Evolutionary conservation across 2,797 vertebrate species (phyloP).

Genomic region (Myotis daubentonii): DNA sequence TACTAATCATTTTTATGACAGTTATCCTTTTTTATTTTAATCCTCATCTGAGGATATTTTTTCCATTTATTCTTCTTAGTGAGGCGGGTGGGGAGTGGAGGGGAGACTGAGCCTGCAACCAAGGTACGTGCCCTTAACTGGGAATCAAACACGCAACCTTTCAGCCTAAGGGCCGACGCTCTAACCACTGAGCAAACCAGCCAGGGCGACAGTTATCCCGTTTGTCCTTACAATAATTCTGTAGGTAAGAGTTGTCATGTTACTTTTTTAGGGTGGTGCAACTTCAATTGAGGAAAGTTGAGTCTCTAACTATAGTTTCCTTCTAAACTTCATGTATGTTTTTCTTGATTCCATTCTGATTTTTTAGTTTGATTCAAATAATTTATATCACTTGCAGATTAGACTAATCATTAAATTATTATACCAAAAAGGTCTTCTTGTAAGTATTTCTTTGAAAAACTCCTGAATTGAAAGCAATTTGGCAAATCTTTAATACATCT

Average conservation of each 20-base stretch:
- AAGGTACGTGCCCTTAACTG: too few species aligned
- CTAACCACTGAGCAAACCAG: too few species aligned
- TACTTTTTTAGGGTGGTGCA: not conserved
- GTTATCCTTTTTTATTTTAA: not conserved
- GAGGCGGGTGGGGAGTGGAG: too few species aligned
- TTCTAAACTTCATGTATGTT: not conserved
- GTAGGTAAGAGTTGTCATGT: not conserved
- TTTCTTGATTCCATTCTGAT: not conserved
- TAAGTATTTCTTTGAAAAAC: constrained; percentile 20
- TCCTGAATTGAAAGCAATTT: constrained; percentile 34
- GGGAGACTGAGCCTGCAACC: too few species aligned
- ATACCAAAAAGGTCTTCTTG: not conserved
- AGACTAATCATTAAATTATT: not conserved
- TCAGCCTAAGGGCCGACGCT: too few species aligned
- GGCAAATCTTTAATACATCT: not conserved
- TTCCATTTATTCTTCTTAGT: too few species aligned
- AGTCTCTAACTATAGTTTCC: not conserved
- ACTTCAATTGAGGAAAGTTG: not conserved
- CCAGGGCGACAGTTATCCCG: not conserved
- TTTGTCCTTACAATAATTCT: not conserved
- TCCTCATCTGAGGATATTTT: too few species aligned
- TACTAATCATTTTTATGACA: constrained; percentile 17
- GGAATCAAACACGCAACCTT: too few species aligned
- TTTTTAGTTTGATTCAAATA: constrained; percentile 11
- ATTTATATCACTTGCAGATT: constrained; percentile 6